phyloP scores from a whole-genome alignment of 2,888 invertebrate genomes.

The Tetramorium bicarinatum region DNA sequence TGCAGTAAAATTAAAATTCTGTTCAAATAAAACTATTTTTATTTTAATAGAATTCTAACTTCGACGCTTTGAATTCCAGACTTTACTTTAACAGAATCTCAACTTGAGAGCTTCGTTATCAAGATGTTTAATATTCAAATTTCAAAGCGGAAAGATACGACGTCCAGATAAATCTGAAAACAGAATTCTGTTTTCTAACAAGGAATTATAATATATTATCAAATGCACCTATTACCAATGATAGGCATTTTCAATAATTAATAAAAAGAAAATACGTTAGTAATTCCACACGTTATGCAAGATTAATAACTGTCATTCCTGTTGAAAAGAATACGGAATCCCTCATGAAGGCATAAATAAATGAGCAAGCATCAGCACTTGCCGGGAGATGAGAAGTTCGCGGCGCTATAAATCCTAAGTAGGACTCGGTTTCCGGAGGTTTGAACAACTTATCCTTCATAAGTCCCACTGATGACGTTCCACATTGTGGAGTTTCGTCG shows the following conservation, averaged over 20 bases:
- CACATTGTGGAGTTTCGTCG: conserved; percentile 31
- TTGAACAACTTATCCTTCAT: conserved; percentile 49
- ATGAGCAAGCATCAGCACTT: conserved; percentile 36
- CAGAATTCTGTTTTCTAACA: background rate
- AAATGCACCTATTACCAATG: background rate
- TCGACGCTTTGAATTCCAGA: background rate
- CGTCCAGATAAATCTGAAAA: background rate
- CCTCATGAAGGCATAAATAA: conserved; percentile 18
- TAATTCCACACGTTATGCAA: background rate
- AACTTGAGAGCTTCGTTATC: background rate
- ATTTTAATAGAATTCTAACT: background rate
- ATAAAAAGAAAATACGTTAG: background rate
- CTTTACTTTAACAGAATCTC: background rate
- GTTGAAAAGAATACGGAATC: background rate
- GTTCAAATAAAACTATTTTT: background rate
- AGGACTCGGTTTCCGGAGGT: conserved; percentile 47
- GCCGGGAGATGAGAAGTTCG: conserved; percentile 24
- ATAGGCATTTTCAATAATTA: background rate
- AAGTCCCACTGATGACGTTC: conserved; percentile 46
- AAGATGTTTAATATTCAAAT: conserved; percentile 9
- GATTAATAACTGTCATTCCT: background rate
- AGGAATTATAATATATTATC: background rate
- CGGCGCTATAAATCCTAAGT: conserved; percentile 43
- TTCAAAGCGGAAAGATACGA: background rate
- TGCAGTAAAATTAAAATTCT: background rate